These are phyloP conservation scores for Micrasema longulum DNA, from an alignment of 1,140 invertebrate species.

Conservation along the genomic window DNA sequence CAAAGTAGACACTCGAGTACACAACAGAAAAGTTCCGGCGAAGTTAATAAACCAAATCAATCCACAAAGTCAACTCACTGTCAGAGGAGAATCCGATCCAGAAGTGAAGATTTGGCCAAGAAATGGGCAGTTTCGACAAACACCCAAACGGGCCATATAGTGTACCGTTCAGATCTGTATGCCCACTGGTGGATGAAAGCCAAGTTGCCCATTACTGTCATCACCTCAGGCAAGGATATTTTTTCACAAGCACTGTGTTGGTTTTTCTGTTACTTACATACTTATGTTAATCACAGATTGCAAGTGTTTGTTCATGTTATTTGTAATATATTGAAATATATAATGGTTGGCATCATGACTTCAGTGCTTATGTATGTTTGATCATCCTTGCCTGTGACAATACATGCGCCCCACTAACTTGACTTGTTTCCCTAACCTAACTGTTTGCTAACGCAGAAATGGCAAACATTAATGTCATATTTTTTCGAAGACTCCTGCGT, in stretches of 20 bases:
- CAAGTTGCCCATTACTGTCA: constrained; percentile 76
- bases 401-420: constrained; percentile 65
- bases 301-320: constrained; percentile 42
- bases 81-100: constrained; percentile 57
- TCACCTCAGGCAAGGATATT: constrained; percentile 74
- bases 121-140: constrained; percentile 60
- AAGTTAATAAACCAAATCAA: constrained; percentile 1
- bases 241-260: constrained; percentile 56
- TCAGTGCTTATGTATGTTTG: constrained; percentile 67
- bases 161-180: constrained; percentile 85
- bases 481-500: background rate
- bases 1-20: constrained; percentile 38
- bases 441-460: constrained; percentile 4
- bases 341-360: constrained; percentile 47
- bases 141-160: constrained; percentile 61
- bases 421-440: constrained; percentile 29
- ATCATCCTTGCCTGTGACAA: constrained; percentile 70
- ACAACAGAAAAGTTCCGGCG: constrained; percentile 35
- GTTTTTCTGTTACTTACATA: constrained; percentile 44
- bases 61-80: constrained; percentile 18
- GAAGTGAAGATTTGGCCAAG: constrained; percentile 65
- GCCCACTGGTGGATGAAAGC: constrained; percentile 94
- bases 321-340: constrained; percentile 29
- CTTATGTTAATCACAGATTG: constrained; percentile 31
- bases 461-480: background rate